Evolutionary conservation across 2,113 vertebrate species (phyloP), one percentile per base, ranked within the genome.

Genomic region (Chlamydotis undulata): DNA sequence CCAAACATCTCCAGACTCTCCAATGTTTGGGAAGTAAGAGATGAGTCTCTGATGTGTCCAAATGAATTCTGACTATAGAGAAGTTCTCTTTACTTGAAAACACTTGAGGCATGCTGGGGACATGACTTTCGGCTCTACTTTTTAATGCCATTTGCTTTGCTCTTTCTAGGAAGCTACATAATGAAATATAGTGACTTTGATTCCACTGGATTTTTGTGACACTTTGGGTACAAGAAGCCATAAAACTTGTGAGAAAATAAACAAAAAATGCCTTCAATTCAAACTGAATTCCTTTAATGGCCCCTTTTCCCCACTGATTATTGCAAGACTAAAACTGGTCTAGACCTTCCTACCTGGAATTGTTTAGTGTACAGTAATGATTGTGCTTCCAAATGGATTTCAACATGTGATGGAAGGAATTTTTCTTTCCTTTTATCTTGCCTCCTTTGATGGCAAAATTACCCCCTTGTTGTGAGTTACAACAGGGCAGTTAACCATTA

Each of bases 401-500:
- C 78, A 82, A 91, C 68, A 18, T 12, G 14, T 28, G 78, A 92
- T 33, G 56, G 74, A 92, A 96, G 35, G 96, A 96, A 95, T 96
- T 94, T 96, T 94, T 81, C 92, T 87, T 91, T 89, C 83, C 71
- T 95, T 96, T 95, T 94, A 89, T 96, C 93, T 95, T 83, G 43
- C 68, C 37, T 97, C 70, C 77, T 85, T 55, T 87, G 89, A 94
- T 63, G 85, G 64, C 28, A 74, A 89, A 93, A 69, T 55, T 61
- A 24, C 19, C 70, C 93, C 82, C 97, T 97, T 95, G 95, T 96
- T 96, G 97, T 60, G 97, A 96, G 56, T 93, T 92, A 75, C 73
- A 78, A 70, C 84, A 90, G 47, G 60, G 89, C 87, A 79, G 97
- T 98, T 97, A 98, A 98, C 93, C 93, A 98, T 97, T 98, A 97